Percentiles rank a stretch among this genome's conserved stretches.
Evolutionary conservation across 2,797 vertebrate species (phyloP).

Genomic region (Nothura maculosa): DNA sequence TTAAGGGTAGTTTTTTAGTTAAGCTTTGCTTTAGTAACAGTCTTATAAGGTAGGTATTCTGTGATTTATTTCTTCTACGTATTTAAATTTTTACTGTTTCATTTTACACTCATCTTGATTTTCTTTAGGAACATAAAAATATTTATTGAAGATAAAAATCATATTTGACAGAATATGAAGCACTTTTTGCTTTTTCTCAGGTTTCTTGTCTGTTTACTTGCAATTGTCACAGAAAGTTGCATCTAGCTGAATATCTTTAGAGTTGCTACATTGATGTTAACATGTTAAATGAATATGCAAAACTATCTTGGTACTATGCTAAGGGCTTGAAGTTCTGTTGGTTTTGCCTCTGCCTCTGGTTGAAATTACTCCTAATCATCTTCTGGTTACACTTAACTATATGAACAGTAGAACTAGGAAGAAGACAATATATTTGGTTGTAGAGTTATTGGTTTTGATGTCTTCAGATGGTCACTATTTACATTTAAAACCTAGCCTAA

Average conservation of each 20-base stretch:
- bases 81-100: conserved; percentile 14
- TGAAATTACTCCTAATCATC: background rate
- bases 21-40: background rate
- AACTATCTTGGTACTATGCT: conserved; percentile 45
- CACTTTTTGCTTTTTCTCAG: conserved; percentile 4
- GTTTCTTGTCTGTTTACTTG: conserved; percentile 32
- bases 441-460: background rate
- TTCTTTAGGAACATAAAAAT: conserved; percentile 17
- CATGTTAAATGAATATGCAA: background rate
- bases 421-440: background rate
- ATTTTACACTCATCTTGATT: background rate
- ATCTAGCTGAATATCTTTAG: background rate
- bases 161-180: conserved; percentile 71
- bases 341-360: conserved; percentile 26
- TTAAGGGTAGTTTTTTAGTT: background rate
- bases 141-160: conserved; percentile 6
- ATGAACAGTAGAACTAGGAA: background rate
- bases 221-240: background rate
- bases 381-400: background rate
- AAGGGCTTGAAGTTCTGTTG: conserved; percentile 24
- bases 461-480: background rate
- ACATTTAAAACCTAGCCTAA: background rate
- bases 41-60: conserved; percentile 51
- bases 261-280: background rate
- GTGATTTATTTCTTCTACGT: background rate